These are phyloP conservation scores for Ovibos moschatus DNA, from an alignment of 2,113 vertebrate genomes.

Conservation along the genomic window DNA sequence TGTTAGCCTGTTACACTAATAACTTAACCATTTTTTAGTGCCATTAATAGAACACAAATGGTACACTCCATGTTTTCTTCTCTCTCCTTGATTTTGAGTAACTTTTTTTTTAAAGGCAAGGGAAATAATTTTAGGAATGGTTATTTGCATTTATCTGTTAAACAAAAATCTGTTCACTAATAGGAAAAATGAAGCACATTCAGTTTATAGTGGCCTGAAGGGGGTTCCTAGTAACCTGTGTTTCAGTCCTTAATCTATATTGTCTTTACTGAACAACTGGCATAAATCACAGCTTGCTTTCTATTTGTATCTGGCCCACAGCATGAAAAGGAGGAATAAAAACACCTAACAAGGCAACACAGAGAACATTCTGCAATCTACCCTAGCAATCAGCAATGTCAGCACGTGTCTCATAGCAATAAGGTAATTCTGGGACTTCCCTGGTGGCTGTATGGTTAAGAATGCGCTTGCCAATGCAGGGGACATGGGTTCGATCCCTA, in stretches of 20 bases:
- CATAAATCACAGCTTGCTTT: conserved; percentile 71
- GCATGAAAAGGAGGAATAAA: neutral
- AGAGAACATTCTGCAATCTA: neutral
- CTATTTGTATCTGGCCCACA: conserved; percentile 59
- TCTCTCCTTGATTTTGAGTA: neutral
- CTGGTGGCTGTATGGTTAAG: neutral
- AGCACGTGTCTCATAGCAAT: neutral
- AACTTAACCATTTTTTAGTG: conserved; percentile 30
- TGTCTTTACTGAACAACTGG: conserved; percentile 71
- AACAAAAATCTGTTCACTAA: conserved; percentile 37
- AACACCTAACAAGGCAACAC: conserved; percentile 54
- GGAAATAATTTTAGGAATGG: conserved; percentile 29
- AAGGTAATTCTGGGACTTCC: neutral
- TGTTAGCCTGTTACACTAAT: neutral
- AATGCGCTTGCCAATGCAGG: neutral
- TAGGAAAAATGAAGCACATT: conserved; percentile 54
- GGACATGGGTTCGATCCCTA: neutral
- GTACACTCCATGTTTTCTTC: neutral
- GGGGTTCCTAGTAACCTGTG: conserved; percentile 61
- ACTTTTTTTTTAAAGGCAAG: neutral
- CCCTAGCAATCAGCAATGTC: neutral
- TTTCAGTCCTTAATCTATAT: conserved; percentile 69
- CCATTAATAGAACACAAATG: neutral
- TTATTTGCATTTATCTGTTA: conserved; percentile 42
- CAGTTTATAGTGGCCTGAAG: conserved; percentile 48